phyloP scores from a whole-genome alignment of 2,113 vertebrate genomes.

The Psilopogon haemacephalus region DNA sequence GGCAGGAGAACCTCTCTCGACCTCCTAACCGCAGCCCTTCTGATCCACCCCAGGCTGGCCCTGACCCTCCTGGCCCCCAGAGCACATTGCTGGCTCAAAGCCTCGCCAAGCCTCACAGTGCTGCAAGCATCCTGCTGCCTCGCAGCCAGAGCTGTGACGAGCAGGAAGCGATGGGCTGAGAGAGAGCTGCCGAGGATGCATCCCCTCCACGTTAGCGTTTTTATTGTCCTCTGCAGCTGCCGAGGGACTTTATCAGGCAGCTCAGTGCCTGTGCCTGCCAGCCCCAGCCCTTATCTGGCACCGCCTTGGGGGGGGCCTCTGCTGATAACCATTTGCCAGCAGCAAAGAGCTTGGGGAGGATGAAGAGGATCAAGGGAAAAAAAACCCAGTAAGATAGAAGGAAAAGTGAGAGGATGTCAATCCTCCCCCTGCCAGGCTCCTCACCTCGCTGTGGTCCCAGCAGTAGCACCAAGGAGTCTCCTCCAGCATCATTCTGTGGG shows the following conservation, averaged over 20 bases:
- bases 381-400: not conserved
- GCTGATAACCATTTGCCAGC: constrained; percentile 30
- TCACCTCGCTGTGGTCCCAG: not conserved
- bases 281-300: no score
- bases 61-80: no score
- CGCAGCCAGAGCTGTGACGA: not conserved
- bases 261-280: not conserved
- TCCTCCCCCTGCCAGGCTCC: not conserved
- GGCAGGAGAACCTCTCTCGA: no score
- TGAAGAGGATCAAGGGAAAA: not conserved
- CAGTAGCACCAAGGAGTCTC: not conserved
- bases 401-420: not conserved
- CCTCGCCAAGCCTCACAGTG: not conserved
- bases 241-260: not conserved
- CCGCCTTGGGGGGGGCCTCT: not conserved
- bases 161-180: constrained; percentile 43
- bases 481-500: fast-evolving
- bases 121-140: not conserved
- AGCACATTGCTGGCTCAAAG: no score
- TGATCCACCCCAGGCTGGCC: no score
- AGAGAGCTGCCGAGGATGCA: not conserved
- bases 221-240: constrained; percentile 39
- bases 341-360: constrained; percentile 14
- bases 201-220: constrained; percentile 9
- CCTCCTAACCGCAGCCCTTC: no score